Conservation (phyloP, 2,888 invertebrate species). For the Netelia inedita region DNA sequence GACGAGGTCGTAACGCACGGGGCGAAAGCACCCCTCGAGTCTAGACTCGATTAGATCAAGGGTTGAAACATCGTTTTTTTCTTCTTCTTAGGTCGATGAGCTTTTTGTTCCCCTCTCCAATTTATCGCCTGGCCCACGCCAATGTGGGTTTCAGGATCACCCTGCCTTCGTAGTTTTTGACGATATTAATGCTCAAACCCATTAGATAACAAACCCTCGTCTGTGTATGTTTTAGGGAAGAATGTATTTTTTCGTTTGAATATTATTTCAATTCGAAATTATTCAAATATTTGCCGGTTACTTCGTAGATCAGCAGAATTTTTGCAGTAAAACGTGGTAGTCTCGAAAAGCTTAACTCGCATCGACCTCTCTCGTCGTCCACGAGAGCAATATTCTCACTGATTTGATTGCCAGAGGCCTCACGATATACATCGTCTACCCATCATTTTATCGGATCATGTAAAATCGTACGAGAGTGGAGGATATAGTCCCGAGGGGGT, state of each 20-base stretch:
- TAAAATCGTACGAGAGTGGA: constrained; percentile 69
- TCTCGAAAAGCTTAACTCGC: constrained; percentile 14
- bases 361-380: background rate
- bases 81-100: background rate
- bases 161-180: constrained; percentile 40
- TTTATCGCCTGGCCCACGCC: constrained; percentile 17
- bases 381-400: constrained; percentile 31
- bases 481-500: constrained; percentile 47
- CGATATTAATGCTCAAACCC: constrained; percentile 35
- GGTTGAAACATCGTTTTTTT: background rate
- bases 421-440: constrained; percentile 31
- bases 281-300: constrained; percentile 31
- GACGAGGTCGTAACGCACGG: background rate
- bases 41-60: background rate
- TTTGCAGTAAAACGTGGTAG: constrained; percentile 13
- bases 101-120: constrained; percentile 5
- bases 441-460: constrained; percentile 74
- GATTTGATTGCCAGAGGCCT: constrained; percentile 60
- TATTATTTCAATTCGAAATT: background rate
- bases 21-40: background rate
- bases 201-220: background rate
- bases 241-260: too few species aligned
- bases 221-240: background rate
- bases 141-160: constrained; percentile 14
- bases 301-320: background rate